phyloP scores from a whole-genome alignment of 2,888 invertebrate species.

The Frankliniella fusca region DNA sequence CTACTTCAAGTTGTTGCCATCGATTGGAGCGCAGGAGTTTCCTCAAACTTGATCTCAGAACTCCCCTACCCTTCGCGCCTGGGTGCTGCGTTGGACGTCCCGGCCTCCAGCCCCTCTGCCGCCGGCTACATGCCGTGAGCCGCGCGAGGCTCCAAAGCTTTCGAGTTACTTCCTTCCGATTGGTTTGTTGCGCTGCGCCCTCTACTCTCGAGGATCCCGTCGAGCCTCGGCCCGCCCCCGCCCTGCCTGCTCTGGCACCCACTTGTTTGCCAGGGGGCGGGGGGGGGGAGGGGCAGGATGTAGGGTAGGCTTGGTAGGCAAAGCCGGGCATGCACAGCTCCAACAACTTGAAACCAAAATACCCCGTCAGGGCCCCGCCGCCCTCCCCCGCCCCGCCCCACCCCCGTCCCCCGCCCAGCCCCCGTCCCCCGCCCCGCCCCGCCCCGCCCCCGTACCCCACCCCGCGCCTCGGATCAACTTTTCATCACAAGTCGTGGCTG shows the following conservation, averaged over 20 bases:
- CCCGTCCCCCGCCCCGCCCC: background rate
- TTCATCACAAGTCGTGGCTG: no score
- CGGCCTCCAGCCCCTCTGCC: background rate
- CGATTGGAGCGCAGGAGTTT: no score
- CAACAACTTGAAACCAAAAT: background rate
- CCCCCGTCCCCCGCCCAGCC: background rate
- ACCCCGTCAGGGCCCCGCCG: background rate
- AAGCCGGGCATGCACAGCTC: background rate
- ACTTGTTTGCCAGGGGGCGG: background rate
- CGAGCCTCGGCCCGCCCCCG: background rate
- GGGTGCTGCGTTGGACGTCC: no score
- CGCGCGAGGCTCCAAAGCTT: background rate
- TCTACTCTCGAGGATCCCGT: no score
- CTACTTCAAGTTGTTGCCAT: no score
- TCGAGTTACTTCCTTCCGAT: conserved; percentile 1
- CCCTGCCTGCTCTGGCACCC: background rate
- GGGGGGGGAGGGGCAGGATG: background rate
- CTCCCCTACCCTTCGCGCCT: no score
- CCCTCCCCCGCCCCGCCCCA: background rate
- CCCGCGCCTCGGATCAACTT: no score
- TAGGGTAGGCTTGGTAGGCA: no score
- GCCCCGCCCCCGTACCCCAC: background rate
- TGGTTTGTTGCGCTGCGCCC: background rate
- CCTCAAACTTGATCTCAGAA: no score
- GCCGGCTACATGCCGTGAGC: background rate